phyloP scores from a whole-genome alignment of 2,797 vertebrate genomes.

The Halcyon badia region DNA sequence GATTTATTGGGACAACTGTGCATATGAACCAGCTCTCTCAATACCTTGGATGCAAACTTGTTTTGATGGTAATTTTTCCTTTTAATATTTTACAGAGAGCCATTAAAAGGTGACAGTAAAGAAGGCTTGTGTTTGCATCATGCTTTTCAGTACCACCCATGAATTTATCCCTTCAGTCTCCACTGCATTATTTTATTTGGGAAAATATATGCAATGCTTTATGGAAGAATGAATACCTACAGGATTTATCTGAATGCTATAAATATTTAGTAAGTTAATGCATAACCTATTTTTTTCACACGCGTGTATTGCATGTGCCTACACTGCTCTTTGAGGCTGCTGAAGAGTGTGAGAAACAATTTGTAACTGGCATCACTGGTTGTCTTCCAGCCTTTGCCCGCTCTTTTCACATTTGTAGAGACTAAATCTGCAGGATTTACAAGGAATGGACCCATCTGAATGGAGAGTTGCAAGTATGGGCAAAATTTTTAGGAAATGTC shows the following conservation, averaged over 20 bases:
- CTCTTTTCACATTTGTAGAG: neutral
- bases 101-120: constrained; percentile 7
- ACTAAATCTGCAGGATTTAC: neutral
- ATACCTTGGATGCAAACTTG: constrained; percentile 34
- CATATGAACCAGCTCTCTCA: constrained; percentile 39
- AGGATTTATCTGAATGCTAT: constrained; percentile 4
- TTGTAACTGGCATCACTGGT: neutral
- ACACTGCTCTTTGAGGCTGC: neutral
- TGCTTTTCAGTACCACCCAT: neutral
- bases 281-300: neutral
- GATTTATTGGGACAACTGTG: constrained; percentile 64
- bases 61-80: constrained; percentile 54
- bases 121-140: constrained; percentile 18
- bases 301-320: neutral
- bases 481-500: neutral
- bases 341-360: neutral
- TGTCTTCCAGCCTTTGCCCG: neutral
- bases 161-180: constrained; percentile 38
- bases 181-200: constrained; percentile 53
- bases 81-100: constrained; percentile 44
- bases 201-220: constrained; percentile 50
- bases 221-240: constrained; percentile 20
- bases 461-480: neutral
- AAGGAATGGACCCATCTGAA: neutral
- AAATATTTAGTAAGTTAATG: neutral